phyloP scores from a whole-genome alignment of 2,797 vertebrate genomes.

The Anguilla megastoma region DNA sequence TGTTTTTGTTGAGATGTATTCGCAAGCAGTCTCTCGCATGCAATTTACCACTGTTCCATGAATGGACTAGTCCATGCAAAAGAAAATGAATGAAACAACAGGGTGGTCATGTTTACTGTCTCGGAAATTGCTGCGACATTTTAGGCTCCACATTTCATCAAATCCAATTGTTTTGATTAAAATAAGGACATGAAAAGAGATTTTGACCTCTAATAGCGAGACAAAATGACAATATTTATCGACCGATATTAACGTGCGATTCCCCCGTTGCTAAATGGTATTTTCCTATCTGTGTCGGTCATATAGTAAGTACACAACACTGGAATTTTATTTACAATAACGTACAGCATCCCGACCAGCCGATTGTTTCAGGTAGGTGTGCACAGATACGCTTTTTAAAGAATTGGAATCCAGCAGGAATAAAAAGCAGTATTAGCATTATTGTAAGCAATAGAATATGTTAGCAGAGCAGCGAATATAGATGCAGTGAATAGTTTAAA shows the following conservation, averaged over 20 bases:
- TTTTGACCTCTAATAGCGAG: background rate
- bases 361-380: background rate
- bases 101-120: background rate
- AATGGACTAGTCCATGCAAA: constrained; percentile 8
- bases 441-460: background rate
- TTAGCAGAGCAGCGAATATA: background rate
- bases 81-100: constrained; percentile 8
- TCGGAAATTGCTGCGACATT: background rate
- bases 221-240: background rate
- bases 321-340: constrained; percentile 22
- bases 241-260: background rate
- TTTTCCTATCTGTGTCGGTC: background rate
- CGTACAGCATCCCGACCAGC: background rate
- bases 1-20: no score
- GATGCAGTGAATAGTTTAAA: background rate
- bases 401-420: background rate
- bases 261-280: background rate
- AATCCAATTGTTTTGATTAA: background rate
- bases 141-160: background rate
- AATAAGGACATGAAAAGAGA: background rate
- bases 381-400: background rate
- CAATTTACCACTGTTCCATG: background rate
- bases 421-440: background rate
- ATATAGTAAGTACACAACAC: constrained; percentile 11
- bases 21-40: background rate